Base-by-base conservation (phyloP, 2,113 vertebrate genomes). In the Centropus unirufus region DNA sequence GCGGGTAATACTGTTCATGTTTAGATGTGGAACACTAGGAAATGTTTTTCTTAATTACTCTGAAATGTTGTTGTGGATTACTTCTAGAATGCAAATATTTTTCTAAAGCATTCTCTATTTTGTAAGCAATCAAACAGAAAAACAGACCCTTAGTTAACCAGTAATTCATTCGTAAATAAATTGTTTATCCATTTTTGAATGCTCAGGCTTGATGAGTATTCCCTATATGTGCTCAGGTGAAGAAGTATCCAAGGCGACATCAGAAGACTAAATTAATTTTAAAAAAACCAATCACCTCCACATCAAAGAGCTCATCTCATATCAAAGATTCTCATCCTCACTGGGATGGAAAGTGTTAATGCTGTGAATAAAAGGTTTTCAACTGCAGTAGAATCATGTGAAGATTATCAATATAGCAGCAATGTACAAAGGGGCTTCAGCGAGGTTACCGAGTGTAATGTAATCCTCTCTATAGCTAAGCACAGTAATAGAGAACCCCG, bases 391-490 rank as follows among this genome's bases (percentile, higher is more conserved):
- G 92, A 97, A 91, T 81, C 92, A 93, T 75, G 96, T 76, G 87
- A 97, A 97, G 90, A 96, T 96, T 92, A 95, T 87, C 90, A 95
- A 91, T 68, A 96, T 18, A 95, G 89, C 83, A 97, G 63, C 64
- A 92, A 95, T 40, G 83, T 88, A 83, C 66, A 94, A 92, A 73
- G 89, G 59, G 87, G 73, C 49, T 96, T 81, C 32, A 93, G 73
- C 77, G 90, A 96, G 95, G 94, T 95, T 94, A 97, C 88, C 3
- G 32, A 95, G 96, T 96, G 96, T 95, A 97, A 96, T 97, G 90
- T 95, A 96, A 97, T 95, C 96, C 91, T 82, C 92, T 96, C 77
- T 82, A 78, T 73, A 84, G 91, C 96, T 91, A 96, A 96, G 94
- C 94, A 91, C 61, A 95, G 94, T 87, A 97, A 96, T 89, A 92